Conservation (phyloP, 2,113 vertebrate species). For the Hyperopisus bebe region DNA sequence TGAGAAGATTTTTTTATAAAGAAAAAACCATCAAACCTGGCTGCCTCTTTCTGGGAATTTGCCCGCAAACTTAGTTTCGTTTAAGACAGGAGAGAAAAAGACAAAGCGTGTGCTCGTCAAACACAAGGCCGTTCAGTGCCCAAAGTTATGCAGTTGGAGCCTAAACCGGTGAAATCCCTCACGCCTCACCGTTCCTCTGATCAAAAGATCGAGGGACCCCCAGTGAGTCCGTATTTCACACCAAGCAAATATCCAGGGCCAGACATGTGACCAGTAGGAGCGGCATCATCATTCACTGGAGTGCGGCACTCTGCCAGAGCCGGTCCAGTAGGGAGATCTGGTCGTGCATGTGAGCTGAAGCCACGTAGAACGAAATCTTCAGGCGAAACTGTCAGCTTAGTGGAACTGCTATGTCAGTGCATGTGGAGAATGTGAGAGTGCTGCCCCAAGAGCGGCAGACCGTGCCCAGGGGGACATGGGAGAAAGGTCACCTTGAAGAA, state of each 20-base stretch:
- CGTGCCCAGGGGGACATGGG: not conserved
- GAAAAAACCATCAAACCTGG: not conserved
- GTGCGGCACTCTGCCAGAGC: not conserved
- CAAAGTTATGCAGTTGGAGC: not conserved
- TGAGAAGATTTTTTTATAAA: not conserved
- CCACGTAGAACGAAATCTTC: not conserved
- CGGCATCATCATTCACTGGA: not conserved
- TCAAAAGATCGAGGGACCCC: not conserved
- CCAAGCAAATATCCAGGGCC: not conserved
- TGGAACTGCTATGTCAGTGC: not conserved
- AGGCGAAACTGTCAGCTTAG: not conserved
- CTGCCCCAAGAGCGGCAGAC: not conserved
- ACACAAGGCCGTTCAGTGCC: not conserved
- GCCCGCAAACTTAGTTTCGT: not conserved
- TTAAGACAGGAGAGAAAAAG: not conserved
- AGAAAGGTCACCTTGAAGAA: not conserved
- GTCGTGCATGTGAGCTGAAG: no score
- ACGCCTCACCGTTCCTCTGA: not conserved
- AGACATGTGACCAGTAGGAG: not conserved
- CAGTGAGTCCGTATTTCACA: not conserved
- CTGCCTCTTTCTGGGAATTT: conserved; percentile 2
- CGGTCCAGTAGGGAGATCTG: not conserved
- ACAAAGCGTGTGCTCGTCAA: not conserved
- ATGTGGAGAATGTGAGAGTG: not conserved
- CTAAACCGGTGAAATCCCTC: not conserved